Percentiles rank a stretch among this genome's conserved stretches.
phyloP scores from a whole-genome alignment of 2,888 invertebrate genomes.

The Coremacera marginata region DNA sequence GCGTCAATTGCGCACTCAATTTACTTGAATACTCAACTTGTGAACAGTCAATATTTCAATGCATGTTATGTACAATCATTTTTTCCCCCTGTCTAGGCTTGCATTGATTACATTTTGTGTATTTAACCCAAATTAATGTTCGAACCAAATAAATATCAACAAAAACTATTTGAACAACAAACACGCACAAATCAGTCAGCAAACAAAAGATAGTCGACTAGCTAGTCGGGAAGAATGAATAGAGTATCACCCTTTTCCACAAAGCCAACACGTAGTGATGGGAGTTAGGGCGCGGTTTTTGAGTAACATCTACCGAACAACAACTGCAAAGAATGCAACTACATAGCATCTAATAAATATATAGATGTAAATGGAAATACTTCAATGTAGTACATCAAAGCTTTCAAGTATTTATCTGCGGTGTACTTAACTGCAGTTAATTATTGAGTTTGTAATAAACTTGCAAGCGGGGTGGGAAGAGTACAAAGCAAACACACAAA shows the following conservation, averaged over 20 bases:
- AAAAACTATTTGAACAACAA: slow-evolving; percentile 30
- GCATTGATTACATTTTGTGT: slow-evolving; percentile 47
- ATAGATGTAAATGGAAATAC: not conserved
- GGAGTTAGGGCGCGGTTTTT: not conserved
- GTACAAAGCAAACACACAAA: no score
- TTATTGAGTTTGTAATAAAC: slow-evolving; percentile 46
- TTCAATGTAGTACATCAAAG: not conserved
- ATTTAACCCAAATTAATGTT: slow-evolving; percentile 61
- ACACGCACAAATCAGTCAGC: slow-evolving; percentile 39
- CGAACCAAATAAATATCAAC: slow-evolving; percentile 56
- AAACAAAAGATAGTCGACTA: not conserved
- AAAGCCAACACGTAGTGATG: not conserved
- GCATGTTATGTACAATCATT: not conserved
- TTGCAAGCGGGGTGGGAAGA: not conserved
- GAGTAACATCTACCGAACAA: not conserved
- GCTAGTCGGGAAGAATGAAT: not conserved
- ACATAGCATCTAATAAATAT: not conserved
- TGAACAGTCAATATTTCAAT: not conserved
- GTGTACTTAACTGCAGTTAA: slow-evolving; percentile 55
- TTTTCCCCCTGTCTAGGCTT: not conserved
- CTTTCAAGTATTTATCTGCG: slow-evolving; percentile 51
- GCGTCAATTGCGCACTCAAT: not conserved
- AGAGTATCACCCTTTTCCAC: not conserved
- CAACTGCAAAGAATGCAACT: not conserved
- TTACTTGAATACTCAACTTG: not conserved